Percentiles rank a stretch among this genome's conserved stretches.
Evolutionary conservation across 2,888 invertebrate species (phyloP).

Genomic region (Ochropacha duplaris): DNA sequence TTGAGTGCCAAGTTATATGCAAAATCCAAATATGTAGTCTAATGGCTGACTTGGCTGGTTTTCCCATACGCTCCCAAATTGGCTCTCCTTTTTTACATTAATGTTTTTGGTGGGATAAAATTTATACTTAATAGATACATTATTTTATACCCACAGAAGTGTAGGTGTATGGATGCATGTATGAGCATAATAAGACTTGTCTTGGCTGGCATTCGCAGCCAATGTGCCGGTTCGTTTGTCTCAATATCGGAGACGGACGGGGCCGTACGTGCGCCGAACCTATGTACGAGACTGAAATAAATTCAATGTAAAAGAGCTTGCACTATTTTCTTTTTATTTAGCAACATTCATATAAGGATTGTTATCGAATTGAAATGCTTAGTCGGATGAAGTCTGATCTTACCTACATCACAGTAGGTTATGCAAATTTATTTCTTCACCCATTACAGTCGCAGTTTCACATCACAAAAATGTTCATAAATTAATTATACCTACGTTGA

Average conservation of each 20-base stretch:
- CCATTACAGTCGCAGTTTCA: no score
- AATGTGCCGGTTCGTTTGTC: slow-evolving; percentile 73
- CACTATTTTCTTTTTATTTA: background rate
- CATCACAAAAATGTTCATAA: no score
- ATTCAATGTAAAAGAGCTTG: slow-evolving; percentile 7
- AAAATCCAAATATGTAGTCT: no score
- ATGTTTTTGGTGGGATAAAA: no score
- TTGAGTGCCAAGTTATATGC: no score
- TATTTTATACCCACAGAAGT: no score
- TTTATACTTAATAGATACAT: no score
- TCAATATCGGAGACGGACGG: slow-evolving; percentile 61
- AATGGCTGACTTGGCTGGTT: no score
- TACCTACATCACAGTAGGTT: background rate
- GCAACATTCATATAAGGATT: background rate
- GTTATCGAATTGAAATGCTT: slow-evolving; percentile 5
- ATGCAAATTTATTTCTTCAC: background rate
- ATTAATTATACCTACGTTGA: no score
- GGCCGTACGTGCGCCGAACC: slow-evolving; percentile 45
- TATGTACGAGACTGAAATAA: slow-evolving; percentile 49
- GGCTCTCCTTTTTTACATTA: no score
- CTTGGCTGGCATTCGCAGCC: slow-evolving; percentile 28
- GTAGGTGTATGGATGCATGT: background rate
- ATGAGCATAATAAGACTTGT: slow-evolving; percentile 18
- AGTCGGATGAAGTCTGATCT: background rate
- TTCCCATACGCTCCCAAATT: no score